Evolutionary conservation across 1,140 invertebrate species (phyloP).

Genomic region (Pomacea maculata): DNA sequence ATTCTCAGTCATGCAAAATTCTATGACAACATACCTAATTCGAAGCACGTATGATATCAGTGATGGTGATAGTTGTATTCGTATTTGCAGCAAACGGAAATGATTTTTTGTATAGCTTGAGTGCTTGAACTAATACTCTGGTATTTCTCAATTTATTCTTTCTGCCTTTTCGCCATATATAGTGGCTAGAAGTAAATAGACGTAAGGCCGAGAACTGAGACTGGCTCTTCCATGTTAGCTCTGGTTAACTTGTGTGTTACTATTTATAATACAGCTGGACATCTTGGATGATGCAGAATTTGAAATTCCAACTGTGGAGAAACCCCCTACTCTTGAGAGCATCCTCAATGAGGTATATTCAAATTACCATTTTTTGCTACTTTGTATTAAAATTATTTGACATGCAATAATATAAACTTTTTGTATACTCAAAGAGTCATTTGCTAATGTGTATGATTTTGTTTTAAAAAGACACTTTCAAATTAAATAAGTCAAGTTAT

Average conservation of each 20-base stretch:
- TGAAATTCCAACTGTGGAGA: constrained; percentile 80
- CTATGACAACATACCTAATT: no score
- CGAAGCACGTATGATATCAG: no score
- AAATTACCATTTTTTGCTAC: background rate
- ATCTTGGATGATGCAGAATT: constrained; percentile 85
- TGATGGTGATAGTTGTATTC: no score
- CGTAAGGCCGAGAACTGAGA: no score
- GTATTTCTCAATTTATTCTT: no score
- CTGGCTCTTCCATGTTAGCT: no score
- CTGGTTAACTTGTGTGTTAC: background rate
- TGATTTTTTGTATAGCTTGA: no score
- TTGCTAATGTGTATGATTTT: background rate
- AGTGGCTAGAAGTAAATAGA: no score
- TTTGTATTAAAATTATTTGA: background rate
- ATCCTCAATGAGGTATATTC: constrained; percentile 78
- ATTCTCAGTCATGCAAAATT: no score
- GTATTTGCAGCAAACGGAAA: no score
- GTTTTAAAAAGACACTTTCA: background rate
- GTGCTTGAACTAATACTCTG: no score
- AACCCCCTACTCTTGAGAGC: constrained; percentile 84
- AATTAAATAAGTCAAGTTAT: background rate
- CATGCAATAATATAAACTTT: background rate
- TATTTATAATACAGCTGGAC: constrained; percentile 42
- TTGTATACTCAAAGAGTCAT: background rate
- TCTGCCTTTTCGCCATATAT: no score